Evolutionary conservation across 2,113 vertebrate species (phyloP).

Genomic region (Lophotis ruficrista): DNA sequence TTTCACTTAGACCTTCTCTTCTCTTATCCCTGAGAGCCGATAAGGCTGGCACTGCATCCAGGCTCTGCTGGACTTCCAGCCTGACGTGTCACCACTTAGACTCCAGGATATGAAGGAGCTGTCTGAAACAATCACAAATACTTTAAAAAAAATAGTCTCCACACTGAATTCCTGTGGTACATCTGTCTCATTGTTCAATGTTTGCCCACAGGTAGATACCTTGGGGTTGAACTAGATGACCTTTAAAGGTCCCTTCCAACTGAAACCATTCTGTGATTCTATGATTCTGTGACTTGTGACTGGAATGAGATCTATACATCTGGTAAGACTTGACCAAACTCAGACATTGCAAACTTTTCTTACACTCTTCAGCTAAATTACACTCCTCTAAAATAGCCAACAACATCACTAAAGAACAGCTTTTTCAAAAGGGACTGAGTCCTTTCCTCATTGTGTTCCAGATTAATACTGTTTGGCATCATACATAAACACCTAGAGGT

Average conservation of each 20-base stretch:
- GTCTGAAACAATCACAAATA: neutral
- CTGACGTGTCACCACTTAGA: neutral
- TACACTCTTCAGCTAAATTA: neutral
- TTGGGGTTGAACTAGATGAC: too few species aligned
- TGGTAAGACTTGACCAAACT: neutral
- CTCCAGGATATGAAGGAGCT: neutral
- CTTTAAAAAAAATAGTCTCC: neutral
- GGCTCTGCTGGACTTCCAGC: neutral
- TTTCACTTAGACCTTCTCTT: neutral
- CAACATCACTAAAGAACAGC: neutral
- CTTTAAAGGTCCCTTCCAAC: too few species aligned
- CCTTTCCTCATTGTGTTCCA: neutral
- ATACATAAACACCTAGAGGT: neutral
- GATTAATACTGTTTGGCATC: neutral
- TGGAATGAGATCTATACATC: neutral
- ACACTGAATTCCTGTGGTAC: neutral
- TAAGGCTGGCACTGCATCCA: fast-evolving
- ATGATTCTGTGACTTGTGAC: too few species aligned
- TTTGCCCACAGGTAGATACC: neutral
- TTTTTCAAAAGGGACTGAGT: neutral
- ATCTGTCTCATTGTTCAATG: neutral
- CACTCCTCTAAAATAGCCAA: neutral
- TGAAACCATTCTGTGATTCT: too few species aligned
- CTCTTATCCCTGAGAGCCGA: neutral
- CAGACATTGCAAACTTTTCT: neutral